Evolutionary conservation across 2,113 vertebrate species (phyloP).

Genomic region (Uropsilus gracilis): DNA sequence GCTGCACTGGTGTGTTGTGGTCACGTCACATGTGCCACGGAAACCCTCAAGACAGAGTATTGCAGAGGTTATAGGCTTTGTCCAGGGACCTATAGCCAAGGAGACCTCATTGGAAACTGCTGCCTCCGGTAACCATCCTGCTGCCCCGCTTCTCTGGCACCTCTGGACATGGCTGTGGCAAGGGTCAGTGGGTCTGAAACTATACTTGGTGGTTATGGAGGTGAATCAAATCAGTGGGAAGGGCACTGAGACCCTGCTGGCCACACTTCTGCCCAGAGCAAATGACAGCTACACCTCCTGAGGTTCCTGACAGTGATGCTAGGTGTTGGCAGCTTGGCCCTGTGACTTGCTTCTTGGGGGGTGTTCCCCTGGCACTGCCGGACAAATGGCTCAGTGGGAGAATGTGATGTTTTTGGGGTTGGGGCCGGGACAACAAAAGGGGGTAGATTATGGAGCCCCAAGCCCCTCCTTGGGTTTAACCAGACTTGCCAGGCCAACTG

Average conservation of each 20-base stretch:
- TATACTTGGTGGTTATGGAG: accelerated
- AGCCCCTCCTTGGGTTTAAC: not conserved
- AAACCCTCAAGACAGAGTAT: not conserved
- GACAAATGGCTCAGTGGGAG: not conserved
- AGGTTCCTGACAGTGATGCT: not conserved
- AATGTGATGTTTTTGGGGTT: not conserved
- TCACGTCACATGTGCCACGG: not conserved
- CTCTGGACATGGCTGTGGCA: not conserved
- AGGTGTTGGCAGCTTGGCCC: not conserved
- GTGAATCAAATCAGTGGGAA: accelerated
- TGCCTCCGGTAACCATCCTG: not conserved
- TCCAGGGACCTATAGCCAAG: not conserved
- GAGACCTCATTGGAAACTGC: not conserved
- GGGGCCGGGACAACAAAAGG: too few species aligned
- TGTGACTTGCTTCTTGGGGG: accelerated
- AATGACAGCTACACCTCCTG: not conserved
- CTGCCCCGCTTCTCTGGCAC: not conserved
- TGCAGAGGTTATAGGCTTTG: not conserved
- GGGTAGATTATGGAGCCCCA: not conserved
- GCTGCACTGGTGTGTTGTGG: not conserved
- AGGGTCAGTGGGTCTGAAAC: not conserved
- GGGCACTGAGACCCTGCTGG: not conserved
- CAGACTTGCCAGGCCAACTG: not conserved
- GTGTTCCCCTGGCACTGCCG: accelerated
- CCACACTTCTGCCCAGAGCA: accelerated